phyloP scores from a whole-genome alignment of 2,888 invertebrate species.

The Parasteatoda lunata region DNA sequence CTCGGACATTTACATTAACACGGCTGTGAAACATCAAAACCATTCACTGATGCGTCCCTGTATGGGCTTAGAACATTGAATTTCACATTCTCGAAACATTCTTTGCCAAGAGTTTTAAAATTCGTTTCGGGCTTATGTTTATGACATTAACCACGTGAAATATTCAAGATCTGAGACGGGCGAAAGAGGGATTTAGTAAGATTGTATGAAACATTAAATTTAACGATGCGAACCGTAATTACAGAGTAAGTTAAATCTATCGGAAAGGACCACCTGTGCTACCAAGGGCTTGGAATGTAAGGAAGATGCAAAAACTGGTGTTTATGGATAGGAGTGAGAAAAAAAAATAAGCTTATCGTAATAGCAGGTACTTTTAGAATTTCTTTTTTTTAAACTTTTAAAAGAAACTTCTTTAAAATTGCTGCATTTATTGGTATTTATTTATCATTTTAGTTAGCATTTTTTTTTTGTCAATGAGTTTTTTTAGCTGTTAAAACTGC shows the following conservation, averaged over 20 bases:
- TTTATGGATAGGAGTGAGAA: conserved; percentile 23
- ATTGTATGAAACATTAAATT: conserved; percentile 62
- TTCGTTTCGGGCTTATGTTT: conserved; percentile 48
- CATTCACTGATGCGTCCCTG: background rate
- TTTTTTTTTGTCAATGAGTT: background rate
- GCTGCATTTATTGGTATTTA: conserved; percentile 47
- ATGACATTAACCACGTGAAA: conserved; percentile 42
- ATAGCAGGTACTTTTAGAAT: conserved; percentile 11
- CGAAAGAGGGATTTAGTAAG: conserved; percentile 35
- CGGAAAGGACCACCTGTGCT: conserved; percentile 50
- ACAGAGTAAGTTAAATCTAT: conserved; percentile 56
- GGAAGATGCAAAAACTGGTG: conserved; percentile 2
- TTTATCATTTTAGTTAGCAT: conserved; percentile 11
- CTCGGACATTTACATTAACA: conserved; percentile 25
- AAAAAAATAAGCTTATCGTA: conserved; percentile 28
- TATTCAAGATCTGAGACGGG: conserved; percentile 33
- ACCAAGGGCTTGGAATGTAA: background rate
- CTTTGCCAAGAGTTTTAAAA: conserved; percentile 20
- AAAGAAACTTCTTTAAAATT: conserved; percentile 20
- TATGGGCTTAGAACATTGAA: background rate
- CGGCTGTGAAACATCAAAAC: conserved; percentile 8
- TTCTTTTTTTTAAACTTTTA: background rate
- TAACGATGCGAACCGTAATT: conserved; percentile 52
- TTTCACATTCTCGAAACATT: background rate
- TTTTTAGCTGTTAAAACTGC: background rate